phyloP scores from a whole-genome alignment of 2,113 vertebrate species.

The Mobula birostris region DNA sequence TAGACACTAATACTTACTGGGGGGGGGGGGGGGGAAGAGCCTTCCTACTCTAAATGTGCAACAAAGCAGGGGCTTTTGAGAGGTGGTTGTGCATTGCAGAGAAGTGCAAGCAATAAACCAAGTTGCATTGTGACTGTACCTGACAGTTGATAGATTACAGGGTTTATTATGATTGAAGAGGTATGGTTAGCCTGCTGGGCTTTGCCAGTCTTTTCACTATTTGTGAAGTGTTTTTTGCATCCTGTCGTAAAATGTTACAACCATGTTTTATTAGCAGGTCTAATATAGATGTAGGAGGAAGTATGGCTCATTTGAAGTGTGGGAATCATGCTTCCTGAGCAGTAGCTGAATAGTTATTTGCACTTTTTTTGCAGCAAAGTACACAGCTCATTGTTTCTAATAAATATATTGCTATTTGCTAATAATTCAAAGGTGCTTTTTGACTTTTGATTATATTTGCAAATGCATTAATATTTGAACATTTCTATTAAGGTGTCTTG shows the following conservation, averaged over 20 bases:
- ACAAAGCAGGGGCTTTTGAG: constrained; percentile 62
- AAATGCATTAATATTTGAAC: neutral
- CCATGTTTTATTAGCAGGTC: constrained; percentile 68
- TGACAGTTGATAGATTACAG: constrained; percentile 73
- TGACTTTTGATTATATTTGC: neutral
- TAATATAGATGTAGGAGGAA: constrained; percentile 67
- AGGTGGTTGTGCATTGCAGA: constrained; percentile 57
- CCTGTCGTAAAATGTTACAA: constrained; percentile 76
- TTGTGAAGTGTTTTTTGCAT: constrained; percentile 66
- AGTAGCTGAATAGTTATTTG: constrained; percentile 63
- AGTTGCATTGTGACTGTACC: constrained; percentile 70
- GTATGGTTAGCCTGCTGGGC: constrained; percentile 77
- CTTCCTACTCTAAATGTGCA: constrained; percentile 64
- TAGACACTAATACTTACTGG: constrained; percentile 49
- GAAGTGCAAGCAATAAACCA: constrained; percentile 70
- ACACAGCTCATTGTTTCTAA: neutral
- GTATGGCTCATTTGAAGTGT: constrained; percentile 74
- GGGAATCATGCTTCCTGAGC: constrained; percentile 56
- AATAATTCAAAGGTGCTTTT: neutral
- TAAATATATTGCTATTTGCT: neutral
- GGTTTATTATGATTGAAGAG: constrained; percentile 66
- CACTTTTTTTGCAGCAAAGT: constrained; percentile 15
- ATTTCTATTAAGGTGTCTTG: neutral
- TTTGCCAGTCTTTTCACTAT: constrained; percentile 74
- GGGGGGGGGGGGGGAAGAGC: constrained; percentile 66